Percentiles rank a stretch among this genome's conserved stretches.
Conservation (phyloP, 2,888 invertebrate genomes). For the Eupithecia subfuscata region DNA sequence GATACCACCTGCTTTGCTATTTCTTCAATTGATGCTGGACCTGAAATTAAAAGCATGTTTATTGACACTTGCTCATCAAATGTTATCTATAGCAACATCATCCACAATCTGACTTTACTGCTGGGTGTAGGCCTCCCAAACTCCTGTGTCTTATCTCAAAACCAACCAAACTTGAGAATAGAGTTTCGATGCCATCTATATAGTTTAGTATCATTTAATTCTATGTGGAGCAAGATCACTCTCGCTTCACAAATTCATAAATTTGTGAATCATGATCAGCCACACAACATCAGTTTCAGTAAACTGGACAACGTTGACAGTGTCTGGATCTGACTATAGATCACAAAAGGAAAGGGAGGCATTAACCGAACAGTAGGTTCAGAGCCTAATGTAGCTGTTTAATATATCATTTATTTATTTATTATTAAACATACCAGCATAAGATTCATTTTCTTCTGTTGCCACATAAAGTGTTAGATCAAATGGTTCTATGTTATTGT, state of each 20-base stretch:
- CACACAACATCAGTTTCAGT: background rate
- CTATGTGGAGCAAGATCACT: too few relatives aligned
- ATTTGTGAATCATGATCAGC: too few relatives aligned
- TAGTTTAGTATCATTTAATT: too few relatives aligned
- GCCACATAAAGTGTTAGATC: slow-evolving; percentile 92
- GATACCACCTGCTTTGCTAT: slow-evolving; percentile 92
- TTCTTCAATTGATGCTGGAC: slow-evolving; percentile 88
- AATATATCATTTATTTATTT: background rate
- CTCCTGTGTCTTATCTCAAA: background rate
- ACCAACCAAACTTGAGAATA: background rate
- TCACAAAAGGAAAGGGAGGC: background rate
- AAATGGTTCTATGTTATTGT: slow-evolving; percentile 82
- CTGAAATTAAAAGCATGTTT: slow-evolving; percentile 70
- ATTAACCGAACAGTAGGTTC: background rate
- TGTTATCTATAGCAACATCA: too few relatives aligned
- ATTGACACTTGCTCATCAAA: background rate
- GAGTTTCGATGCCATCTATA: background rate
- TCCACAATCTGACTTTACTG: too few relatives aligned
- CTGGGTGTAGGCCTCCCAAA: too few relatives aligned
- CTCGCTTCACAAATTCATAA: too few relatives aligned
- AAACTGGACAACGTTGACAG: background rate
- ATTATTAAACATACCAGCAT: slow-evolving; percentile 80
- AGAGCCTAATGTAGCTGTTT: background rate
- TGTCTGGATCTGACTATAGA: background rate
- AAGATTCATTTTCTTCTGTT: slow-evolving; percentile 91